Evolutionary conservation across 2,797 vertebrate species (phyloP), one percentile per base, ranked within the genome.

Genomic region (Siniperca obscura): DNA sequence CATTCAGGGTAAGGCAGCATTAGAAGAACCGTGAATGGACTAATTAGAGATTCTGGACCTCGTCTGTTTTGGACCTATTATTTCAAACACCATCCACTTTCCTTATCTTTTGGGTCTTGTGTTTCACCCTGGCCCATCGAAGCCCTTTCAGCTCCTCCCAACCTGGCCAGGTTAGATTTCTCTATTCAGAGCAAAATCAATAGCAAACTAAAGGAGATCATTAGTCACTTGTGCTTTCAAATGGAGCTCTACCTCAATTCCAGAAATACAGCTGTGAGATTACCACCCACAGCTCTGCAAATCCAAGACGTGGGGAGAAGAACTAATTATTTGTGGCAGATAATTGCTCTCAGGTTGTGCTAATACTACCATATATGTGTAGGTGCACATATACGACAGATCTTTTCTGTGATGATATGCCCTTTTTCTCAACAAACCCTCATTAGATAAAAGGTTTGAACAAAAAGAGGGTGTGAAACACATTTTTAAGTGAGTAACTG

Each of bases 281-380:
- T 90, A 88, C 90, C 90, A 87, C 90, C 86, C 90, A 93, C 91
- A 68, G 87, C 85, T 86, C 81, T 59, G 67, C 78, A 89, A 92
- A 93, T 91, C 92, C 87, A 67, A 85, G 86, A 88, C 76, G 64
- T 82, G 78, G 84, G 86, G 86, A 86, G 87, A 91, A 85, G 86
- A 91, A 86, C 83, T 91, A 91, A 94, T 93, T 93, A 94, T 93
- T 90, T 89, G 82, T 87, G 86, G 86, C 82, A 81, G 89, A 91
- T 92, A 91, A 93, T 93, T 91, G 85, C 88, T 89, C 87, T 89
- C 90, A 86, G 90, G 89, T 90, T 90, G 83, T 42, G 73, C 77
- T 90, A 90, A 89, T 87, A 46, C 81, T 72, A 68, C 69, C 72
- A 13, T 46, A 69, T 85, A 69, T 85, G 88, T 90, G 92, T 91